These are phyloP conservation scores for Cantharis flavilabris DNA, from an alignment of 2,888 invertebrate genomes.

Conservation along the genomic window DNA sequence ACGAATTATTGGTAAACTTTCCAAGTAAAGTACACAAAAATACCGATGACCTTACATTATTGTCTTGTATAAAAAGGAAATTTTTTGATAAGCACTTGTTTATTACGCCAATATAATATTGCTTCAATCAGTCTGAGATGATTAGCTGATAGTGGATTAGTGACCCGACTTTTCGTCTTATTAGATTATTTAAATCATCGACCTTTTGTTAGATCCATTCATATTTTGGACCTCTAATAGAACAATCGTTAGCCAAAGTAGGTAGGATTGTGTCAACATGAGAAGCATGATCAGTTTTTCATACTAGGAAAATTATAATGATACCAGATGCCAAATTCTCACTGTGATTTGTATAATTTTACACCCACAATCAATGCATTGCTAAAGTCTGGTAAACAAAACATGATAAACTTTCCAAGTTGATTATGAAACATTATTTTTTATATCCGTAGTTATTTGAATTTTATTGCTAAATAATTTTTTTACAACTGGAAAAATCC, in stretches of 20 bases:
- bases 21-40: background rate
- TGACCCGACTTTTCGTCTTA: background rate
- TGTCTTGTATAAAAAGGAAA: background rate
- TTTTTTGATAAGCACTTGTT: background rate
- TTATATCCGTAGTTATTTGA: background rate
- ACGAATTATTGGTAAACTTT: background rate
- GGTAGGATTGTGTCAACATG: background rate
- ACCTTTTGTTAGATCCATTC: background rate
- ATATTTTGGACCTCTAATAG: no score
- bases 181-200: background rate
- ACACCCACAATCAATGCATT: background rate
- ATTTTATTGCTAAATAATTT: background rate
- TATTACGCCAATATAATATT: background rate
- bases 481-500: background rate
- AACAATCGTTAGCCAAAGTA: background rate
- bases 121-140: background rate
- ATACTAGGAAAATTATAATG: background rate
- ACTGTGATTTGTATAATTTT: background rate
- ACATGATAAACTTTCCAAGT: background rate
- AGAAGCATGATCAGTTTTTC: no score
- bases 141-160: background rate
- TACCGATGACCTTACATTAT: background rate
- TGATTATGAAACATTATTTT: background rate
- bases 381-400: background rate
- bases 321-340: background rate